Base-by-base conservation (phyloP, 2,113 vertebrate genomes). In the Bambusicola thoracicus region DNA sequence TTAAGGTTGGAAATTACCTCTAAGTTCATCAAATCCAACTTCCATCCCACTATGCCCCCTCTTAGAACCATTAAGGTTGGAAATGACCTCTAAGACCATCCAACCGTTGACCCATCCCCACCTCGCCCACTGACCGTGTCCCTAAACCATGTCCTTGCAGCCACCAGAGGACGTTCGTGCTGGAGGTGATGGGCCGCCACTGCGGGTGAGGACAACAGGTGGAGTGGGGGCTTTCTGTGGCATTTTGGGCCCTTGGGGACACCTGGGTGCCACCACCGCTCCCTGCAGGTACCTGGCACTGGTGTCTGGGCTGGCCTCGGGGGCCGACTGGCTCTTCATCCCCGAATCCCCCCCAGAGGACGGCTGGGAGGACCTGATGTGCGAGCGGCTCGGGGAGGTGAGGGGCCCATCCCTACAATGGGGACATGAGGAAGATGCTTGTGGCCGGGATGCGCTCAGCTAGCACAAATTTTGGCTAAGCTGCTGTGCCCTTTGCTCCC, bases 161-260 rank as follows among this genome's bases (percentile, higher is more conserved):
- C 96, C 99, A 99, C 95, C 99, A 99, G 98, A 97, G 99, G 90
- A 99, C 99, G 0, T 99, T 99, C 12, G 99, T 99, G 90, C 95
- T 99, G 95, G 99, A 99, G 95, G 99, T 99, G 93, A 99, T 99
- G 99, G 99, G 99, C 11, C 98, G 99, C 27, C 99, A 99, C 96
- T 99, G 99, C 0, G 99, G 99, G 99, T 99, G 95, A 98, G 98
- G 96, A 69, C 65, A n/a, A 21, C 6, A 5, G 13, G 8, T 13
- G 65, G 29, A 56, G 10, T 30, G 13, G 43, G 24, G 19, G 30
- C 12, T 24, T 40, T 16, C 32, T 15, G 19, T 9, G 48, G 0
- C 0, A 0, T 34, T 44, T 38, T 1, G 0, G 43, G 21, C 41
- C 13, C 0, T n/a, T 4, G 10, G n/a, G 59, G 62, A 34, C 41